Conservation (phyloP, 2,888 invertebrate species). For the Amaurobius ferox region DNA sequence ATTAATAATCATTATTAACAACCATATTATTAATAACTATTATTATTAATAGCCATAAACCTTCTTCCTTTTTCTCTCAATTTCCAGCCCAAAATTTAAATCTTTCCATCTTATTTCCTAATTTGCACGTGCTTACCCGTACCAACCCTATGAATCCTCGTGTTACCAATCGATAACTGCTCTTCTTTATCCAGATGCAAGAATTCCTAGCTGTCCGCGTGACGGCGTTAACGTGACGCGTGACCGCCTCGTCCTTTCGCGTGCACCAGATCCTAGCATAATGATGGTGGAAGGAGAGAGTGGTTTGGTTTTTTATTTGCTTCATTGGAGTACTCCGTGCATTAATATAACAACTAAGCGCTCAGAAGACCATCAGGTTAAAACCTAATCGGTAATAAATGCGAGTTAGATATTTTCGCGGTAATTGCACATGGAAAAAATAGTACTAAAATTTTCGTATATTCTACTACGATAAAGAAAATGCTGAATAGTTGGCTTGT, state of each 20-base stretch:
- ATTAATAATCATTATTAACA: no score
- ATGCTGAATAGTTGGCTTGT: no score
- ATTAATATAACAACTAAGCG: conserved; percentile 4
- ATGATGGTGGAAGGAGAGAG: conserved; percentile 13
- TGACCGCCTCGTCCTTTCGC: conserved; percentile 47
- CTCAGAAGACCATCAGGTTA: background rate
- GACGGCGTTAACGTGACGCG: conserved; percentile 70
- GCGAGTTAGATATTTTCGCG: background rate
- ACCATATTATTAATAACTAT: no score
- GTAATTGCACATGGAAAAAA: no score
- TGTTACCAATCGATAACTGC: conserved; percentile 28
- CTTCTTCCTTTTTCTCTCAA: no score
- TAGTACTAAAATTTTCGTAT: no score
- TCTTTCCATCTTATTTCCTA: no score
- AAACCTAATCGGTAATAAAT: background rate
- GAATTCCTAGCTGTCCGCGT: conserved; percentile 61
- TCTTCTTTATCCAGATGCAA: conserved; percentile 43
- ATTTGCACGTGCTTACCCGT: conserved; percentile 42
- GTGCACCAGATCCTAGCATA: no score
- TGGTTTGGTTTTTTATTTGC: background rate
- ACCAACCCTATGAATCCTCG: conserved; percentile 45
- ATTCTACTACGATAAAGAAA: no score
- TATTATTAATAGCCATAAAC: no score
- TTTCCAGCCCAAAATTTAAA: no score
- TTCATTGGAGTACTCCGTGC: background rate